These are phyloP conservation scores for Catocala fraxini DNA, from an alignment of 2,888 invertebrate species.

Conservation along the genomic window DNA sequence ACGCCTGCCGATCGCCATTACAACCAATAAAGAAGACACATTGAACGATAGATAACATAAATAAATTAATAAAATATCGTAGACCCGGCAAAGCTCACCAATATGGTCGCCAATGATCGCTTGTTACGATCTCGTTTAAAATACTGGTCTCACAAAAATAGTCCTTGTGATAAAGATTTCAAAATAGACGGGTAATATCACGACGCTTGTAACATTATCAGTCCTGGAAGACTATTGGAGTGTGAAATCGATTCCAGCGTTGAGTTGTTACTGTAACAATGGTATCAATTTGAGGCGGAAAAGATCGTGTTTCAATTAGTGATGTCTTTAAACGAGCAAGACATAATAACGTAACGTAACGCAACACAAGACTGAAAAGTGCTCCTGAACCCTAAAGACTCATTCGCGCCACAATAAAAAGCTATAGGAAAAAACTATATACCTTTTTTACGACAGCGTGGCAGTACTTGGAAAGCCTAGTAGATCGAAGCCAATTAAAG, in stretches of 20 bases:
- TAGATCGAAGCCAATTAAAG: too few relatives aligned
- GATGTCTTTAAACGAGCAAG: constrained; percentile 25
- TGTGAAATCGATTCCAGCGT: constrained; percentile 38
- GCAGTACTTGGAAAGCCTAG: too few relatives aligned
- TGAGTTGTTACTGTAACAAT: constrained; percentile 21
- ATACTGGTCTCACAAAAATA: constrained; percentile 9
- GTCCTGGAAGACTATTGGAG: constrained; percentile 27
- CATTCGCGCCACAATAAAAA: too few relatives aligned
- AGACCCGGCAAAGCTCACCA: background rate
- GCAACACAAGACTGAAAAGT: too few relatives aligned
- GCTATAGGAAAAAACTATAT: too few relatives aligned
- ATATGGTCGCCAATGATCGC: constrained; percentile 14
- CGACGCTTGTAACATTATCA: constrained; percentile 12
- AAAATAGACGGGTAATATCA: background rate
- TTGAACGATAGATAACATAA: constrained; percentile 23
- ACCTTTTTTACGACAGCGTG: too few relatives aligned
- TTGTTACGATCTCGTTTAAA: constrained; percentile 17
- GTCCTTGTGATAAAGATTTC: constrained; percentile 3
- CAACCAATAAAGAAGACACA: constrained; percentile 29
- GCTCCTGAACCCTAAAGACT: too few relatives aligned
- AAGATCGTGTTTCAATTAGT: constrained; percentile 19
- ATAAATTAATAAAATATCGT: constrained; percentile 18
- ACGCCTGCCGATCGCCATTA: constrained; percentile 33
- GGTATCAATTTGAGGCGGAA: constrained; percentile 22
- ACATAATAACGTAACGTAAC: too few relatives aligned